phyloP scores from a whole-genome alignment of 2,888 invertebrate genomes.

The Drosophila siamana region DNA sequence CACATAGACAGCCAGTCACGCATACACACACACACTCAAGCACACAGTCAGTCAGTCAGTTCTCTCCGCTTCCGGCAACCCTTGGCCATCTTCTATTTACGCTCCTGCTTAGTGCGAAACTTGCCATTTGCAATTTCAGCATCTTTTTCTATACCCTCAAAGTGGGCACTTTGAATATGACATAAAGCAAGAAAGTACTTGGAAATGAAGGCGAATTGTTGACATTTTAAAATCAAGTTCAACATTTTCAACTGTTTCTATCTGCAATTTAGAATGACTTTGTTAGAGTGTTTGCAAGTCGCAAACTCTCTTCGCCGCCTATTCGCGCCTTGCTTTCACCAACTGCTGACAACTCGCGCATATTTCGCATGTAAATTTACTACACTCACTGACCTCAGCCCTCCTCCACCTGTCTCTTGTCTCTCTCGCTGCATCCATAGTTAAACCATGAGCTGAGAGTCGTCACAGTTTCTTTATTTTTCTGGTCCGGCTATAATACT shows the following conservation, averaged over 20 bases:
- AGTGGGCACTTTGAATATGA: neutral
- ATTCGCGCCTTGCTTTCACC: slow-evolving; percentile 2
- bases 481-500: slow-evolving; percentile 5
- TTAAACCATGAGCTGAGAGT: slow-evolving; percentile 37
- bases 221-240: too few species aligned
- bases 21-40: neutral
- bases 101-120: slow-evolving; percentile 75
- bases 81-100: slow-evolving; percentile 54
- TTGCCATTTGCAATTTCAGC: slow-evolving; percentile 80
- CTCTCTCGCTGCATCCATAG: neutral
- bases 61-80: neutral
- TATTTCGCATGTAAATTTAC: slow-evolving; percentile 70
- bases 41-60: neutral
- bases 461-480: slow-evolving; percentile 20
- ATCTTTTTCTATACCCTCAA: slow-evolving; percentile 48
- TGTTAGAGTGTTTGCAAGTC: neutral
- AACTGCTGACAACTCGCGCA: slow-evolving; percentile 57
- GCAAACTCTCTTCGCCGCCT: neutral
- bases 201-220: too few species aligned
- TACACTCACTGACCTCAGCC: slow-evolving; percentile 6
- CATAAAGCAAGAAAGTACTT: too few species aligned
- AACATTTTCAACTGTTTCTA: too few species aligned
- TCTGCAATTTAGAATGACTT: too few species aligned
- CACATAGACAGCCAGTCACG: too few species aligned
- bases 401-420: neutral